Conservation (phyloP, 2,888 invertebrate genomes). For the Neoascia interrupta region DNA sequence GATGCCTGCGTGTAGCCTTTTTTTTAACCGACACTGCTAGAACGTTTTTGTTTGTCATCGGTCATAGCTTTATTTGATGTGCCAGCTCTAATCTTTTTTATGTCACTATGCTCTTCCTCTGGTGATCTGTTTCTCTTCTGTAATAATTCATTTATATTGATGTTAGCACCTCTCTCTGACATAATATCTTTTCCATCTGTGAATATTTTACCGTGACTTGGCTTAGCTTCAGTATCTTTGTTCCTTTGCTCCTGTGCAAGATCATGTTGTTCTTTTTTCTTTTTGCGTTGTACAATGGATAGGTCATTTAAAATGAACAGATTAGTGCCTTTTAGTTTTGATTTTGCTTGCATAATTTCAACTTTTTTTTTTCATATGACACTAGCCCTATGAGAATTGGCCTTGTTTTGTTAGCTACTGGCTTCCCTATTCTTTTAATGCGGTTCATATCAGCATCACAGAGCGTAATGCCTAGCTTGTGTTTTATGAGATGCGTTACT, state of each 20-base stretch:
- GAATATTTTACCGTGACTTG: background rate
- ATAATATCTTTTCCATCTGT: background rate
- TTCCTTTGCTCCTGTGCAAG: background rate
- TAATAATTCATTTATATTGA: background rate
- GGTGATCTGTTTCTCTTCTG: background rate
- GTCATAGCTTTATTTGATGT: background rate
- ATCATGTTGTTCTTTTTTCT: background rate
- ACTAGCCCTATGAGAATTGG: background rate
- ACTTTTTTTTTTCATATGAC: background rate
- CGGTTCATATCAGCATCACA: background rate
- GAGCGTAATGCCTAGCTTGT: background rate
- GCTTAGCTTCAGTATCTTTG: background rate
- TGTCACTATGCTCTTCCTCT: slow-evolving; percentile 5
- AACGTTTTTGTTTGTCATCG: background rate
- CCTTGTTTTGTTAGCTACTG: background rate
- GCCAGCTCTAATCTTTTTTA: background rate
- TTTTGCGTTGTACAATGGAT: background rate
- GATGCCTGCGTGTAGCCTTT: background rate
- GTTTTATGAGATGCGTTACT: background rate
- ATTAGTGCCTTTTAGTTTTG: slow-evolving; percentile 11
- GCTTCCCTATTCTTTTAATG: background rate
- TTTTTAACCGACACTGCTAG: background rate
- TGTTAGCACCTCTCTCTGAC: background rate
- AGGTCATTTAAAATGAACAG: background rate
- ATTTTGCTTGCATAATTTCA: slow-evolving; percentile 8